phyloP scores from a whole-genome alignment of 2,797 vertebrate genomes.

The Gymnothorax javanicus region DNA sequence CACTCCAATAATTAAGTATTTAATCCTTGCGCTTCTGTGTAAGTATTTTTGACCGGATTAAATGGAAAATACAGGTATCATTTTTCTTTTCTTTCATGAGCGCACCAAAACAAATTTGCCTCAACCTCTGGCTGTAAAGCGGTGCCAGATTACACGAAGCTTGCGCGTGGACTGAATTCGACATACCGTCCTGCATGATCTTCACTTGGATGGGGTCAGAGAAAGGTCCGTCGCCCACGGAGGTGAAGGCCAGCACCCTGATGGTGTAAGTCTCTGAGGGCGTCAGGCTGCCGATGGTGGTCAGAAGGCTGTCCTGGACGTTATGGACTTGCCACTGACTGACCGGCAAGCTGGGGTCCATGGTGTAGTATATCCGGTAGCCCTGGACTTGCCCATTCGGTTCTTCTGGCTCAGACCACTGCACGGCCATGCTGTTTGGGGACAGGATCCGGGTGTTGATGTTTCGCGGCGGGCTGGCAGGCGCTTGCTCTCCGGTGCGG shows the following conservation, averaged over 20 bases:
- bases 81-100: no score
- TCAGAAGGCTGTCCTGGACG: conserved; percentile 92
- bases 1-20: no score
- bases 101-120: no score
- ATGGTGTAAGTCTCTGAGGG: conserved; percentile 93
- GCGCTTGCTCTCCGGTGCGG: conserved; percentile 92
- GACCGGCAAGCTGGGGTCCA: conserved; percentile 88
- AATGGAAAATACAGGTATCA: no score
- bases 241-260: conserved; percentile 94
- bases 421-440: conserved; percentile 90
- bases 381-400: conserved; percentile 95
- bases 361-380: conserved; percentile 95
- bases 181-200: conserved; percentile 93
- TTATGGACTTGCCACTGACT: conserved; percentile 97
- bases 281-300: conserved; percentile 89
- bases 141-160: no score
- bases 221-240: conserved; percentile 94
- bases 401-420: conserved; percentile 97
- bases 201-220: conserved; percentile 95
- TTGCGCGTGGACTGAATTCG: no score
- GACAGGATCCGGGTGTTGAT: conserved; percentile 94
- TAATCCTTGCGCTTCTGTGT: no score
- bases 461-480: conserved; percentile 89
- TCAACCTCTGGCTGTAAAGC: no score
- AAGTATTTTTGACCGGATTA: no score